Evolutionary conservation across 2,888 invertebrate genomes (phyloP).

Genomic region (Hydroisotoma schaefferi): DNA sequence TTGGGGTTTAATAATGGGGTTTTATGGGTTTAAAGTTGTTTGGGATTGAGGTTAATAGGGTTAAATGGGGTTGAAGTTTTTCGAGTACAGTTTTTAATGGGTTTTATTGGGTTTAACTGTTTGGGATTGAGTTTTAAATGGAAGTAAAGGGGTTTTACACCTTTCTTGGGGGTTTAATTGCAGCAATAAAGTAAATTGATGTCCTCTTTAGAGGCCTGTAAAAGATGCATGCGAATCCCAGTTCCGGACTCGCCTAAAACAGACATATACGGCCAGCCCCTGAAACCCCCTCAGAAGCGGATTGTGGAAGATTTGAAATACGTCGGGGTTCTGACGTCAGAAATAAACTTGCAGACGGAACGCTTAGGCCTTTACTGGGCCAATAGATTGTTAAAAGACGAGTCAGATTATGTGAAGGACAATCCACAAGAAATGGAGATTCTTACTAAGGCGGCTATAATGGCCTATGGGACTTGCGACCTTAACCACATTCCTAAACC

Average conservation of each 20-base stretch:
- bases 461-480: constrained; percentile 37
- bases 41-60: no score
- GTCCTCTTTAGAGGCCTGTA: constrained; percentile 22
- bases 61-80: no score
- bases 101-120: no score
- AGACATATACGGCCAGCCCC: constrained; percentile 20
- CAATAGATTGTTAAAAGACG: constrained; percentile 26
- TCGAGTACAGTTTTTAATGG: no score
- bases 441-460: constrained; percentile 32
- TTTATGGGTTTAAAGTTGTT: background rate
- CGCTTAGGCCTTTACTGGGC: constrained; percentile 37
- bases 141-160: no score
- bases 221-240: constrained; percentile 22
- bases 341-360: constrained; percentile 40
- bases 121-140: no score
- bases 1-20: background rate
- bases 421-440: constrained; percentile 38
- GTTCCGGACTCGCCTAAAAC: constrained; percentile 23
- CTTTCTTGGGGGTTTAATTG: no score
- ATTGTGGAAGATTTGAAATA: constrained; percentile 36
- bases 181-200: no score
- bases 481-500: constrained; percentile 32
- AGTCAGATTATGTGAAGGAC: constrained; percentile 14
- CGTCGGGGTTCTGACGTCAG: constrained; percentile 28
- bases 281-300: constrained; percentile 23